These are phyloP conservation scores for Buceros bicornis DNA, from an alignment of 2,797 vertebrate genomes.

Conservation along the genomic window DNA sequence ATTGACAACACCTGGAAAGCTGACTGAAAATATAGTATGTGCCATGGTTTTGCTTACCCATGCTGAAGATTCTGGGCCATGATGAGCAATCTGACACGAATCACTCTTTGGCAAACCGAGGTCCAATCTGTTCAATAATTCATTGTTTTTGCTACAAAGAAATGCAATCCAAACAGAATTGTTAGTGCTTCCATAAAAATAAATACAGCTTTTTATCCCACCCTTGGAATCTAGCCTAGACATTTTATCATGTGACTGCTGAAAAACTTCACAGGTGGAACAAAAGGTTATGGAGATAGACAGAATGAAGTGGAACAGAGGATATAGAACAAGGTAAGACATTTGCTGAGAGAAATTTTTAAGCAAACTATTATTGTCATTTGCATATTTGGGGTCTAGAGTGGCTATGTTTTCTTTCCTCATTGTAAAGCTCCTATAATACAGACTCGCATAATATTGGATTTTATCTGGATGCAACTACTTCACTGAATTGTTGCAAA, in stretches of 20 bases:
- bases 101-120: not conserved
- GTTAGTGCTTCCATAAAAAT: slow-evolving; percentile 61
- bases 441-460: not conserved
- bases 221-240: slow-evolving; percentile 39
- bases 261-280: slow-evolving; percentile 23
- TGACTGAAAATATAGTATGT: not conserved
- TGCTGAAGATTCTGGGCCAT: slow-evolving; percentile 11
- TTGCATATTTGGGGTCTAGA: not conserved
- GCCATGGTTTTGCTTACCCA: slow-evolving; percentile 70
- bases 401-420: not conserved
- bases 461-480: not conserved
- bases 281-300: slow-evolving; percentile 16
- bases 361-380: not conserved
- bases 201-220: slow-evolving; percentile 34
- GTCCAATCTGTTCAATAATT: slow-evolving; percentile 74
- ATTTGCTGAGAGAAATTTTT: not conserved
- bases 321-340: not conserved
- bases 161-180: slow-evolving; percentile 69
- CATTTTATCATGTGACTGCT: not conserved
- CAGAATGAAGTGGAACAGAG: not conserved
- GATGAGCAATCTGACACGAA: slow-evolving; percentile 13
- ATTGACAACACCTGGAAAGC: slow-evolving; percentile 42
- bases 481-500: not conserved
- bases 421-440: not conserved
- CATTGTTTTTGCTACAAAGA: slow-evolving; percentile 71